These are phyloP conservation scores for Oceanodroma leucorhoa DNA, from an alignment of 2,797 vertebrate genomes.

Conservation along the genomic window DNA sequence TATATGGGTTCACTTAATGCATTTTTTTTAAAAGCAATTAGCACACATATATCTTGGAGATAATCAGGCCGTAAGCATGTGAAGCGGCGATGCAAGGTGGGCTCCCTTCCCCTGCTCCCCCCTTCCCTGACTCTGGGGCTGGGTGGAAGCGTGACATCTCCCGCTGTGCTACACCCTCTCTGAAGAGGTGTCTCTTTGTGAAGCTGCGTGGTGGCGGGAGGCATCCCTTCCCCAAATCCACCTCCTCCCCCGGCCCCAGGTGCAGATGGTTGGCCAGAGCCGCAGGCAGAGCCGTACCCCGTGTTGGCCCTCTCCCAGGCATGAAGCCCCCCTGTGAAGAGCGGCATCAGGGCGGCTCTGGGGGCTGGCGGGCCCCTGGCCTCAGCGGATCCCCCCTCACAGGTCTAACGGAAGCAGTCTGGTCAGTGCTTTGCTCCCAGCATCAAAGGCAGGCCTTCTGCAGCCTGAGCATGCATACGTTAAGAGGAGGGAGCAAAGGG, in stretches of 20 bases:
- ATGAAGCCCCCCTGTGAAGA: not conserved
- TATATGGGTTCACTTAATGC: not conserved
- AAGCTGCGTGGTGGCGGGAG: fast-evolving
- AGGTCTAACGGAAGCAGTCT: not conserved
- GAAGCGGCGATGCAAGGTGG: not conserved
- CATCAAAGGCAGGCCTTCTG: not conserved
- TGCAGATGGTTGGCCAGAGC: not conserved
- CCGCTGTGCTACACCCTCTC: not conserved
- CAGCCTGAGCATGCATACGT: not conserved
- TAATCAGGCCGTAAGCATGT: not conserved
- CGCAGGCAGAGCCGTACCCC: fast-evolving
- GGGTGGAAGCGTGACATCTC: not conserved
- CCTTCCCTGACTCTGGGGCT: not conserved
- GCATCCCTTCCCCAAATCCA: not conserved
- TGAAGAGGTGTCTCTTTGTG: not conserved
- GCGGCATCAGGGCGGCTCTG: fast-evolving
- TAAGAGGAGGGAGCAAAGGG: not conserved
- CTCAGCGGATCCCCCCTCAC: not conserved
- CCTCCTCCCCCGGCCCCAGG: not conserved
- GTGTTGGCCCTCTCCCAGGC: fast-evolving
- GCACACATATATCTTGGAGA: not conserved
- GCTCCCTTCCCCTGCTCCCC: not conserved
- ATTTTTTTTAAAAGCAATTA: not conserved
- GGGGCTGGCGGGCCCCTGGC: not conserved
- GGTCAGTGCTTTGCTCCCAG: not conserved